Evolutionary conservation across 2,888 invertebrate genomes (phyloP), one percentile per base, ranked within the genome.

Genomic region (Falcaria lacertinaria): DNA sequence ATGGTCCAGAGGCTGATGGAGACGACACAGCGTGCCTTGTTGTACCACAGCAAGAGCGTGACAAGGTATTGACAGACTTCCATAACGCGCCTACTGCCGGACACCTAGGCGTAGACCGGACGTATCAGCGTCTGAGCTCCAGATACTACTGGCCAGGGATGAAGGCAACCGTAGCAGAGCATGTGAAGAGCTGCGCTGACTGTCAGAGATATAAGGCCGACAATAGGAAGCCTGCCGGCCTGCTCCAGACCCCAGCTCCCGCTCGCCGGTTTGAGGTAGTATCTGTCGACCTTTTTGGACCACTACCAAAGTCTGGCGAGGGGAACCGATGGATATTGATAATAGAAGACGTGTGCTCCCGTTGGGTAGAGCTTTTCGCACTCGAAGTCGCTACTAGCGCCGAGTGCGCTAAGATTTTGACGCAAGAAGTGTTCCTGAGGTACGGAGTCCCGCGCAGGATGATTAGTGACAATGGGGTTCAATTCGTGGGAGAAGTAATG

Each of bases 181-280:
- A 74, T 39, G 43, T 70, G 0, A 51, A 51, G 14, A 46, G 48
- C 0, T 73, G 72, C 22, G 11, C 52, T 0, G 42, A 57, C n/a
- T 77, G 71, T 42, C 72, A 73, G 41, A 33, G 60, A 0, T 74
- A 71, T 38, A 74, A 74, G 35, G 48, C 58, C 0, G 51, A 19
- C 0, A 73, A 75, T 34, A 37, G 49, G 3, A 74, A 71, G 37
- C 74, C 74, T 0, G 54, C 66, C 0, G 73, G 69, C 0, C 35
- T 76, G 4, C 33, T 74, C 0, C 65, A 68, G 19, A 71, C 70
- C 0, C 54, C 66, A 0, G 37, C 33, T 0, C 28, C 44, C 8
- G 34, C 42, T 5, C 43, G 52, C 36, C 33, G 56, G 11, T 73
- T 67, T 25, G 73, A 74, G 46, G 54, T 60, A 0, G 4, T 75